Evolutionary conservation across 2,888 invertebrate species (phyloP).

Genomic region (Halictus ligatus): DNA sequence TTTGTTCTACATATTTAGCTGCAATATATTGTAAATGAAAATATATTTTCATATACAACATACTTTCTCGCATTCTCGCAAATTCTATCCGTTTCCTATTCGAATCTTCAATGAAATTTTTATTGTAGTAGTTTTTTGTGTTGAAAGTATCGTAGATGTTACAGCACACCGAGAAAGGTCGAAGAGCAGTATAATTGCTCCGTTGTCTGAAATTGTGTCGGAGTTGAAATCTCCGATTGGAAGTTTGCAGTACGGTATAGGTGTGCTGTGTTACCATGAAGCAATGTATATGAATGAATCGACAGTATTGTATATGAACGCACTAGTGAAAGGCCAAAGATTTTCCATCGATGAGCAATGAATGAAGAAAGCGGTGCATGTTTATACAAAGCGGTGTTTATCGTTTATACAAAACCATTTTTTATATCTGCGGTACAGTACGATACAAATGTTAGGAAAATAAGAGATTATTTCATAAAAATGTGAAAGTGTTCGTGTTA

Average conservation of each 20-base stretch:
- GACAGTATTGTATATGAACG: neutral
- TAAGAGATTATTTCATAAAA: neutral
- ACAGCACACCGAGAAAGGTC: neutral
- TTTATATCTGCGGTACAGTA: neutral
- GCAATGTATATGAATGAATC: neutral
- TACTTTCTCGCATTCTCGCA: too few relatives aligned
- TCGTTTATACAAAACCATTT: neutral
- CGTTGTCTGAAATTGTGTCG: neutral
- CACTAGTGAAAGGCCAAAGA: neutral
- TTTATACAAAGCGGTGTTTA: too few relatives aligned
- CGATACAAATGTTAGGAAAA: neutral
- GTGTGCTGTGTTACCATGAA: neutral
- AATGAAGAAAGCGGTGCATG: neutral
- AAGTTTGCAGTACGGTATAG: neutral
- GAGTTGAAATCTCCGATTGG: neutral
- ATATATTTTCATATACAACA: too few relatives aligned
- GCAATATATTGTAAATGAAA: too few relatives aligned
- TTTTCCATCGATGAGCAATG: slow-evolving; percentile 1
- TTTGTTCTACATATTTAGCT: too few relatives aligned
- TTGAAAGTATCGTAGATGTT: neutral
- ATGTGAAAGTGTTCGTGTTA: neutral
- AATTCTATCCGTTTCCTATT: too few relatives aligned
- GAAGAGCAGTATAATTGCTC: neutral
- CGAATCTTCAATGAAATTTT: neutral
- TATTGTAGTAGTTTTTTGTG: neutral